Evolutionary conservation across 2,797 vertebrate genomes (phyloP).

Genomic region (Sebastes glaucus): DNA sequence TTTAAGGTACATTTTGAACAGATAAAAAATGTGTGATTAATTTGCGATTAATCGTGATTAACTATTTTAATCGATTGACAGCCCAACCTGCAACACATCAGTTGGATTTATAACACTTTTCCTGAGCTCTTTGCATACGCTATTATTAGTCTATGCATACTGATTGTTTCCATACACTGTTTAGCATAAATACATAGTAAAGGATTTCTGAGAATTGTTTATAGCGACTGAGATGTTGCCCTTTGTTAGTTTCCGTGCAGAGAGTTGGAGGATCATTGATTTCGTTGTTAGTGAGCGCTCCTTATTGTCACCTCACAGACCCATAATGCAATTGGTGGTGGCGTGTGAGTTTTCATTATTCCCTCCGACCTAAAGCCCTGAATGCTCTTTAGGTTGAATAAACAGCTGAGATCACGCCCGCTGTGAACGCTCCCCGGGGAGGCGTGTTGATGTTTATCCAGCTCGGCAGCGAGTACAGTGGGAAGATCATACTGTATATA

Average conservation of each 20-base stretch:
- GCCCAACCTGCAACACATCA: neutral
- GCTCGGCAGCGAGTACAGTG: neutral
- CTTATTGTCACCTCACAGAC: neutral
- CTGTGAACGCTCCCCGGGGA: neutral
- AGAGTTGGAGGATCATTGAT: neutral
- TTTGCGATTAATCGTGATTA: no score
- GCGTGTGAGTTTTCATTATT: neutral
- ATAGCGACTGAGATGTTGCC: no score
- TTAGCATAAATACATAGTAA: neutral
- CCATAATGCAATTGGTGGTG: neutral
- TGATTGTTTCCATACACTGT: neutral
- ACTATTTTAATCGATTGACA: no score
- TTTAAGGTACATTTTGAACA: no score
- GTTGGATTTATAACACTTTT: neutral
- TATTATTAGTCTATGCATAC: neutral
- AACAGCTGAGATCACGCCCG: neutral
- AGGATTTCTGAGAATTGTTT: neutral
- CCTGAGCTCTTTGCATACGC: neutral
- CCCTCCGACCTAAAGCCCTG: neutral
- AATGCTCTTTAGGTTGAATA: neutral
- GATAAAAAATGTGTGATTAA: no score
- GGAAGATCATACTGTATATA: neutral
- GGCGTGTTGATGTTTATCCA: conserved; percentile 1
- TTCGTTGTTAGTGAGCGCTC: neutral
- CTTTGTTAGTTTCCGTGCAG: neutral